These are phyloP conservation scores for Labia minor DNA, from an alignment of 2,888 invertebrate genomes.

Conservation along the genomic window DNA sequence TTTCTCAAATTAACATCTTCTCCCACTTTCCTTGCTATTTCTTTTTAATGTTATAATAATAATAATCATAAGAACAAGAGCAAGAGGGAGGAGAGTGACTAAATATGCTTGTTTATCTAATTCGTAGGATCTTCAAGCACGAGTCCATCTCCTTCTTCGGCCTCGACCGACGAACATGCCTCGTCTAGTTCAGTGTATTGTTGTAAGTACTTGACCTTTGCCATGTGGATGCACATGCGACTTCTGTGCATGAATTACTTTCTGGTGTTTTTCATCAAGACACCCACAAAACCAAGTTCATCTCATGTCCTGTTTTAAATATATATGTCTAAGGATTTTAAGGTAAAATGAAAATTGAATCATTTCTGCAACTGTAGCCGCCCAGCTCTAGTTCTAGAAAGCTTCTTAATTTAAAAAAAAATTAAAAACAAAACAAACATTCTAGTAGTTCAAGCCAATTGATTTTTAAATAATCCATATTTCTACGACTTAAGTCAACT, in stretches of 20 bases:
- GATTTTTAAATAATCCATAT: too few species aligned
- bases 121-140: background rate
- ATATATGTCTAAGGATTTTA: background rate
- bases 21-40: too few species aligned
- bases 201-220: background rate
- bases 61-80: too few species aligned
- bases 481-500: too few species aligned
- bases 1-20: too few species aligned
- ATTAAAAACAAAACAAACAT: too few species aligned
- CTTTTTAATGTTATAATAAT: too few species aligned
- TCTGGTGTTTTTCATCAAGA: background rate
- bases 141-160: background rate
- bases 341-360: background rate
- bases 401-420: too few species aligned
- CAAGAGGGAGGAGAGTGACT: too few species aligned
- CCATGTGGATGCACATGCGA: background rate
- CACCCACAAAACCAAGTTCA: background rate
- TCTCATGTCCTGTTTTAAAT: constrained; percentile 8
- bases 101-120: background rate
- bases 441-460: too few species aligned
- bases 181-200: background rate
- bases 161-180: background rate
- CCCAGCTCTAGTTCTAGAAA: too few species aligned
- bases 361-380: too few species aligned
- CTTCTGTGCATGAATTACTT: background rate